phyloP scores from a whole-genome alignment of 2,888 invertebrate species.

The Charanyca ferruginea region DNA sequence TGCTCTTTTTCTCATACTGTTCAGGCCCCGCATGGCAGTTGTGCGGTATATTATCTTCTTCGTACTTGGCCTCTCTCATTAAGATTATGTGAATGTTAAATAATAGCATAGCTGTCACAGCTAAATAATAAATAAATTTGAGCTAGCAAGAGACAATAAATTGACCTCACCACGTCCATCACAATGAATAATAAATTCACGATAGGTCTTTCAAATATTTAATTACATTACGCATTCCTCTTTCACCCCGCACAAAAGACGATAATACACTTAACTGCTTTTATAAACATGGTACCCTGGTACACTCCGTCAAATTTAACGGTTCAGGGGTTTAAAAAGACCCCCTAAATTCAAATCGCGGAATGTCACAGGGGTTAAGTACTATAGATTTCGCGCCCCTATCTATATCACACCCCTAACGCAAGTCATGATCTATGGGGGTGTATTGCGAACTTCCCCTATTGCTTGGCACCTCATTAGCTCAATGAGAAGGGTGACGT shows the following conservation, averaged over 20 bases:
- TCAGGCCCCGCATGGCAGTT: no score
- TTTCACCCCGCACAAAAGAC: slow-evolving; percentile 32
- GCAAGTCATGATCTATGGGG: slow-evolving; percentile 68
- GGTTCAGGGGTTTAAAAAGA: slow-evolving; percentile 43
- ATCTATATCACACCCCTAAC: slow-evolving; percentile 61
- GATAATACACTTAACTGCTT: slow-evolving; percentile 59
- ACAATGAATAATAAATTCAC: slow-evolving; percentile 30
- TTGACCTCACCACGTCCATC: slow-evolving; percentile 14
- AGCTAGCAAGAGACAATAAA: neutral
- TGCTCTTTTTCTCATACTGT: no score
- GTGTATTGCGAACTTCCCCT: slow-evolving; percentile 57
- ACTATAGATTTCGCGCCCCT: slow-evolving; percentile 62
- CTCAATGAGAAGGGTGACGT: slow-evolving; percentile 50
- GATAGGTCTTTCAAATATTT: slow-evolving; percentile 49
- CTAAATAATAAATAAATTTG: no score
- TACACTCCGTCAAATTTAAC: slow-evolving; percentile 50
- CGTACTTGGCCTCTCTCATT: no score
- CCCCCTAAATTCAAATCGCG: slow-evolving; percentile 50
- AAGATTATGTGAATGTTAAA: no score
- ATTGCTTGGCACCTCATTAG: slow-evolving; percentile 65
- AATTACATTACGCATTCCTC: slow-evolving; percentile 56
- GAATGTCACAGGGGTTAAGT: slow-evolving; percentile 61
- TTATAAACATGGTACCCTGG: slow-evolving; percentile 49
- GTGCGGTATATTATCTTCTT: no score
- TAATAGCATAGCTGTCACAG: no score